Evolutionary conservation across 1,140 invertebrate genomes (phyloP).

Genomic region (Cylas formicarius): DNA sequence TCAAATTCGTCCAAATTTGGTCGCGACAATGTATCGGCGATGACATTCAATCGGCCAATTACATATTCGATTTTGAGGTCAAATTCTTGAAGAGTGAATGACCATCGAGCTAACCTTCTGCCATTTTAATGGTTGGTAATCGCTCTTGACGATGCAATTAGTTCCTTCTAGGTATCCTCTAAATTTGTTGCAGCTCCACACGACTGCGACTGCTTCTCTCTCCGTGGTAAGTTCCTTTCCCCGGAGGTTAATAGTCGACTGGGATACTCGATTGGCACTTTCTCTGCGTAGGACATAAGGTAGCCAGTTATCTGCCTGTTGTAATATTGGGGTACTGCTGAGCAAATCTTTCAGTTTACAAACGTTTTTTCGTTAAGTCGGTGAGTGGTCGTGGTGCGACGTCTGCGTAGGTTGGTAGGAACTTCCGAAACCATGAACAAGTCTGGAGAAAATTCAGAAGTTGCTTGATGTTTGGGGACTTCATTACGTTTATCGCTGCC

Average conservation of each 20-base stretch:
- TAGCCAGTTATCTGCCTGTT: too few species aligned
- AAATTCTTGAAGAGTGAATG: background rate
- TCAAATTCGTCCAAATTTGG: background rate
- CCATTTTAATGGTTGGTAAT: background rate
- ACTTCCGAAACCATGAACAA: too few species aligned
- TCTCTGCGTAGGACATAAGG: too few species aligned
- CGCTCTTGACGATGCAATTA: background rate
- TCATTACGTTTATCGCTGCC: too few species aligned
- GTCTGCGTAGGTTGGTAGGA: too few species aligned
- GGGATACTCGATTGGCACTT: too few species aligned
- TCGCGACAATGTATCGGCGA: background rate
- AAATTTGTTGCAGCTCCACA: background rate
- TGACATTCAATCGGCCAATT: background rate
- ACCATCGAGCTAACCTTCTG: background rate
- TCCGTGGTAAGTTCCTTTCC: background rate
- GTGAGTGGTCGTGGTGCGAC: too few species aligned
- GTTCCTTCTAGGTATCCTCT: background rate
- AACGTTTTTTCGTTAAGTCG: too few species aligned
- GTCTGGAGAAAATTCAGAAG: too few species aligned
- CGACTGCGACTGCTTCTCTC: background rate
- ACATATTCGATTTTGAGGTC: constrained; percentile 1
- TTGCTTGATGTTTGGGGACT: too few species aligned
- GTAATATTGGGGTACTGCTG: too few species aligned
- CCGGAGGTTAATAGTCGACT: background rate
- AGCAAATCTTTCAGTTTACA: too few species aligned